Conservation (phyloP, 2,797 vertebrate species). For the Sebastes hubbsi region DNA sequence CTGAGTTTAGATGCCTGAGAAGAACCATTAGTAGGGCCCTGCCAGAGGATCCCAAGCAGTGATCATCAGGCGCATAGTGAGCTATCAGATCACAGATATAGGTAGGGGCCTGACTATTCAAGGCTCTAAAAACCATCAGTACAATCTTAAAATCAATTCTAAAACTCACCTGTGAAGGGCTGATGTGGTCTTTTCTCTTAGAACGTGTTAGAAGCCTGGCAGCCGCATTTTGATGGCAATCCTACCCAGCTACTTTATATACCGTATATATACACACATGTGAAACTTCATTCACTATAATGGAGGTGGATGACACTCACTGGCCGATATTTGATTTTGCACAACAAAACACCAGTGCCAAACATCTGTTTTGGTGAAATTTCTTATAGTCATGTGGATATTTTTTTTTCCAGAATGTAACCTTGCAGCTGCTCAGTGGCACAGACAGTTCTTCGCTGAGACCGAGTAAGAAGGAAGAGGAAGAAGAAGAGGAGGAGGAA, state of each 20-base stretch:
- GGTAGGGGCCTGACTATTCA: not conserved
- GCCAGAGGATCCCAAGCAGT: not conserved
- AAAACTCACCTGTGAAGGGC: not conserved
- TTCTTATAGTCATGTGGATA: not conserved
- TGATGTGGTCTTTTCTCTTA: not conserved
- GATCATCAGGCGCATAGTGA: not conserved
- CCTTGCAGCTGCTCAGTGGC: constrained; percentile 78
- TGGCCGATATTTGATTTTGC: not conserved
- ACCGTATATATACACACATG: not conserved
- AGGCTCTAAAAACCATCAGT: not conserved
- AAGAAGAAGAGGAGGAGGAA: constrained; percentile 40
- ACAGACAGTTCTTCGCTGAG: constrained; percentile 19
- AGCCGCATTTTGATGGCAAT: not conserved
- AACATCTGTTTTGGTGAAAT: not conserved
- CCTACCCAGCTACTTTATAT: not conserved
- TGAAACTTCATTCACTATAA: not conserved
- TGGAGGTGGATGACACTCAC: not conserved
- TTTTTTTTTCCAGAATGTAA: constrained; percentile 73
- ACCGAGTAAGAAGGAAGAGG: constrained; percentile 30
- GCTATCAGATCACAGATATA: not conserved
- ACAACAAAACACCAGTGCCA: not conserved
- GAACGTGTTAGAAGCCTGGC: not conserved
- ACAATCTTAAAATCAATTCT: too few species aligned
- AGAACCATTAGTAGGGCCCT: not conserved
- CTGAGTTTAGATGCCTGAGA: not conserved